Percentiles rank a stretch among this genome's conserved stretches.
These are phyloP conservation scores for Meriones unguiculatus DNA, from an alignment of 2,113 vertebrate genomes.

Conservation along the genomic window DNA sequence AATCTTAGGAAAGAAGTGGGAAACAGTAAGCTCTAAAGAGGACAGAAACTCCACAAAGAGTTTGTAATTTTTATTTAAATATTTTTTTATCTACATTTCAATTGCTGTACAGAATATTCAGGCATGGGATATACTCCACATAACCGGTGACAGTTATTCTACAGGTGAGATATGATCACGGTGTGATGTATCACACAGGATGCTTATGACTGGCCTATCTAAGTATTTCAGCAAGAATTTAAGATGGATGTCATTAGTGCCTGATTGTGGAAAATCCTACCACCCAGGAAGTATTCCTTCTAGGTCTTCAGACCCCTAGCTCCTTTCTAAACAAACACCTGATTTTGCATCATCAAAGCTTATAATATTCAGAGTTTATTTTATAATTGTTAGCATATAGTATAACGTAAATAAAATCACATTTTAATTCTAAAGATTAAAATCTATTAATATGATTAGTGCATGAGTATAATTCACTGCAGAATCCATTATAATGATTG, in stretches of 20 bases:
- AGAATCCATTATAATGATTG: neutral
- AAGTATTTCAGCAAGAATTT: neutral
- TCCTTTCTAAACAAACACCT: neutral
- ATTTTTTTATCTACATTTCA: slow-evolving; percentile 2
- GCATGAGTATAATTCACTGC: slow-evolving; percentile 11
- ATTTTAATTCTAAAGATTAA: slow-evolving; percentile 33
- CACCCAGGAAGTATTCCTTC: neutral
- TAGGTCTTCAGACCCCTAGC: neutral
- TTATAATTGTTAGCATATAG: neutral
- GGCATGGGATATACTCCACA: neutral
- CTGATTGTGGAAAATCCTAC: neutral
- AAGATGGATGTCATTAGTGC: neutral
- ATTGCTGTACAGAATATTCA: neutral
- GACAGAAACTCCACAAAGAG: too few species aligned
- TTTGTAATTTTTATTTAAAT: slow-evolving; percentile 17
- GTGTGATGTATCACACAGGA: neutral
- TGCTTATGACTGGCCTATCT: neutral
- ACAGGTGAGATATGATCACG: neutral
- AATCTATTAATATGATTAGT: slow-evolving; percentile 22
- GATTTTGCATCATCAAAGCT: slow-evolving; percentile 18
- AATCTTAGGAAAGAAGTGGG: too few species aligned
- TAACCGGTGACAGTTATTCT: neutral
- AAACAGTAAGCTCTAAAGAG: too few species aligned
- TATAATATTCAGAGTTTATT: neutral
- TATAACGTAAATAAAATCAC: slow-evolving; percentile 16